Base-by-base conservation (phyloP, 1,140 invertebrate genomes). In the Nasonia giraulti region DNA sequence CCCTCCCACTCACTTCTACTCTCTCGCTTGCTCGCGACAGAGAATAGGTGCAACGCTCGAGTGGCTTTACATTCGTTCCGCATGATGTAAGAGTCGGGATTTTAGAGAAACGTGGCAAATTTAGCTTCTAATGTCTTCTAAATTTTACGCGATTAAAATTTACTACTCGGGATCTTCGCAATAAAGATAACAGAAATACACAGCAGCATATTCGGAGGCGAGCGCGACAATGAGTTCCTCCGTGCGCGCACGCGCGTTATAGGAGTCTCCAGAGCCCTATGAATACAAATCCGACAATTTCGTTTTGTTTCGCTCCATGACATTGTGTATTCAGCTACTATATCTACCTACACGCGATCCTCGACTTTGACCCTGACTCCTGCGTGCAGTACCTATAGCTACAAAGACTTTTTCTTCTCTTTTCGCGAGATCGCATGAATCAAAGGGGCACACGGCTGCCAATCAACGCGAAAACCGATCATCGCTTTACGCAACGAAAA, bases 21-120 rank as follows among this genome's bases (percentile, higher is more conserved):
- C 20, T n/a, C 7, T 27, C 27, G 27, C 27, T 27, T 27, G n/a
- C 44, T 2, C 50, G 50, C 8, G 20, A 17, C 20, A n/a, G 55
- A n/a, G 55, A 62, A 62, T 62, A 62, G 55, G 55, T 62, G 55
- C 55, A 62, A 62, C 55, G 55, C 55, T 62, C 55, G 55, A n/a
- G 2, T 62, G 20, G 55, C 55, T 14, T 62, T 62, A n/a, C 55
- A 62, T 62, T n/a, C 55, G 55, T 62, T 62, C 55, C 55, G 55
- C 3, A 62, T 62, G 55, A 62, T 7, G 55, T 62, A 62, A 62
- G 55, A 62, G 20, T n/a, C 7, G 2, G 55, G 17, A 62, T 62
- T 62, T 62, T 62, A n/a, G 55, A n/a, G 55, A 62, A 62, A 62
- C 55, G 6, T 44, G 5, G 5, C n/a, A 37, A 37, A 37, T 62